These are phyloP conservation scores for Corythaeola cristata DNA, from an alignment of 2,113 vertebrate species.

Conservation along the genomic window DNA sequence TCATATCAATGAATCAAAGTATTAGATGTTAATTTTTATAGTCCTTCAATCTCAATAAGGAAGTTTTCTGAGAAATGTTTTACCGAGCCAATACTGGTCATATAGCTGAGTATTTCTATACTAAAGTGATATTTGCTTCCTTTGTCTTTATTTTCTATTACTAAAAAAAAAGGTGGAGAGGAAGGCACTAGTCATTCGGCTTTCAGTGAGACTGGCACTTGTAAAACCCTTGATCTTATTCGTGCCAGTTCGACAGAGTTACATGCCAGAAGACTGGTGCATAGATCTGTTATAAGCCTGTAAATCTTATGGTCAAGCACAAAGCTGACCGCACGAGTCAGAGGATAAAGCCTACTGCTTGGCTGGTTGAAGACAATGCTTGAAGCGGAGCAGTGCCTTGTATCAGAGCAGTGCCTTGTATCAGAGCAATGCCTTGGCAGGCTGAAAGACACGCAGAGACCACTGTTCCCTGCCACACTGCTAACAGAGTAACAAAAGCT, in stretches of 20 bases:
- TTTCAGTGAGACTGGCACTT: background rate
- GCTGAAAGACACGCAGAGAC: background rate
- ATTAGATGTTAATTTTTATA: background rate
- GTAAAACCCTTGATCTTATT: background rate
- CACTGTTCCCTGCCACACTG: background rate
- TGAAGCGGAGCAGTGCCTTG: background rate
- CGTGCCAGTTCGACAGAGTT: background rate
- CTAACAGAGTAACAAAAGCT: background rate
- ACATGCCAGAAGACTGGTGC: background rate
- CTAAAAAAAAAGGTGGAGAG: background rate
- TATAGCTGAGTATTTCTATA: background rate
- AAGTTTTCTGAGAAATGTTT: background rate
- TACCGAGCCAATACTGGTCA: background rate
- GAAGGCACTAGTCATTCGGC: background rate
- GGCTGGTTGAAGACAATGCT: background rate
- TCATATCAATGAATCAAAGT: background rate
- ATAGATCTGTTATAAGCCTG: background rate
- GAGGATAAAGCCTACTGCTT: background rate
- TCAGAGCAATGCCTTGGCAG: background rate
- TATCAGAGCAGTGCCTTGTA: background rate
- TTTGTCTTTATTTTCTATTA: background rate
- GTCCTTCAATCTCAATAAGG: background rate
- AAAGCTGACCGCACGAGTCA: background rate
- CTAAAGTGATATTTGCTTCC: background rate
- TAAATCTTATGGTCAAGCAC: slow-evolving; percentile 11